Evolutionary conservation across 2,888 invertebrate genomes (phyloP), one percentile per base, ranked within the genome.

Genomic region (Cheilosia variabilis): DNA sequence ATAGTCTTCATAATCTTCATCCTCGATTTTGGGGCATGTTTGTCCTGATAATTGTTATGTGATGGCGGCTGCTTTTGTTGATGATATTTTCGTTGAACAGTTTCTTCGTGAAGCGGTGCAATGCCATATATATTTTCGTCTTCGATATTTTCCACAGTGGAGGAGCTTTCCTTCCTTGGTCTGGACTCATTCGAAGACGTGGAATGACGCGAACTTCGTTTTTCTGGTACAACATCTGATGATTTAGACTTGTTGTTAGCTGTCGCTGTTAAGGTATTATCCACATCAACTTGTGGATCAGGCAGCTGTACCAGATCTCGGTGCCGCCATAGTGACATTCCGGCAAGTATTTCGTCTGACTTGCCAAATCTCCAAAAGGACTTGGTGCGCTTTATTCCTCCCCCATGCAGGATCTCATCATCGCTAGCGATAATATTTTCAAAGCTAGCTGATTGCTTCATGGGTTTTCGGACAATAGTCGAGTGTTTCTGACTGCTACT

Each of bases 251-350:
- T 79, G 4, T 88, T 55, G 45, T 83, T 88, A 17, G 87, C 22
- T 15, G 15, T 87, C 27, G 31, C 0, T 13, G 52, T 24, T 13
- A 15, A 71, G 37, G 53, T 10, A 47, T 77, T 63, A 37, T 37
- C 10, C 45, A 88, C 88, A 17, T 89, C 88, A 17, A 88, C 88
- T n/a, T 90, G 88, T 76, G 89, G 62, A 31, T 90, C 91, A 15
- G 91, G 90, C 0, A 91, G 89, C 0, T 91, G 96, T 0, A 97
- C 96, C 82, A 97, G 93, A 88, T 97, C 97, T 43, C 97, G 94
- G 90, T 97, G 97, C 89, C 96, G 95, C 97, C 97, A 97, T 69
- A 97, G 93, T 0, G 96, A 95, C 97, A 97, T 97, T 0, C 97
- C 97, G 89, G 96, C 96, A 89, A 97, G 93, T 65, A 97, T 96